Base-by-base conservation (phyloP, 2,888 invertebrate species). In the Apomyelois bistriatella region DNA sequence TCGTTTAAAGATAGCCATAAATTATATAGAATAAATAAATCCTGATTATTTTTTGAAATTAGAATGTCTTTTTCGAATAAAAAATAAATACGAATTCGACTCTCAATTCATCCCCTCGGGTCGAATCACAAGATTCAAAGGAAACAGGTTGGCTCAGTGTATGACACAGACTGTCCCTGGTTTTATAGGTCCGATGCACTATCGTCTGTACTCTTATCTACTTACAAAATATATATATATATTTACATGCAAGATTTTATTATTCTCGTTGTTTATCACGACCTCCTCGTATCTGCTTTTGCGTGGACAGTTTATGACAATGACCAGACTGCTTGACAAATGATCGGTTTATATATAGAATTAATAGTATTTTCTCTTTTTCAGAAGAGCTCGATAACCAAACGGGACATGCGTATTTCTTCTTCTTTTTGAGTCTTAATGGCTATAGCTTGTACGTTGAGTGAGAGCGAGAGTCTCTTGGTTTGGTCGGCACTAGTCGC, bases 131-230 rank as follows among this genome's bases (percentile, higher is more conserved):
- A 37, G 38, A 7, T 38, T 4, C 28, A 49, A 15, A 28, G 35
- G 46, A 10, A 46, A 3, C 15, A 46, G 2, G 32, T 28, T 13
- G 6, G 15, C 10, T 46, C 16, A 9, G 46, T 40, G 40, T 40
- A 41, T 41, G 30, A 41, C 32, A 15, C 15, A 13, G 30, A 50
- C 28, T n/a, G 49, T 28, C 37, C 38, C 28, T 38, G 16, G 28
- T n/a, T 50, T 50, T 50, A 60, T 60, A 56, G 49, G 58, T 58
- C 51, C 55, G 48, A 55, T 58, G 60, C 56, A 58, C 60, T 38
- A 40, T 53, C 53, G 48, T 53, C 48, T 52, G 52, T 48, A 28
- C 38, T 53, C 53, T 55, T 56, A 60, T 58, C 59, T 52, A 50
- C 53, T 53, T 37, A 52, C 52, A 53, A 55, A 54, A 58, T 55